Evolutionary conservation across 1,140 invertebrate genomes (phyloP), one percentile per base, ranked within the genome.

Genomic region (Papilio aristodemus): DNA sequence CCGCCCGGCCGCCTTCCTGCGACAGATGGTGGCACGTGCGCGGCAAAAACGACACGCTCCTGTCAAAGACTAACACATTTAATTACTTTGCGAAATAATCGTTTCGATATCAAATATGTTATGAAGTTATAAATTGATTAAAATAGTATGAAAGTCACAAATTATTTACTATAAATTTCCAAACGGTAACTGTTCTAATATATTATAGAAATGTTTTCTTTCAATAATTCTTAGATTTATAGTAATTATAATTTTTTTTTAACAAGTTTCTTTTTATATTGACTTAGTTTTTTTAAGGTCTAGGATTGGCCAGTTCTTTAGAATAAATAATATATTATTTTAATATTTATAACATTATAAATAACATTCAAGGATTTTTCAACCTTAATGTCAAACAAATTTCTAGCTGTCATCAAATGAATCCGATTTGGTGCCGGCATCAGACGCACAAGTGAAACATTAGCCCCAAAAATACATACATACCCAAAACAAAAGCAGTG

Each of bases 11-110:
- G 80, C 66, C 85, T 89, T 87, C 86, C 85, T 85, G 85, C 80
- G 79, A 62, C 84, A 88, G 80, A 85, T 88, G 84, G 83, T 72
- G 74, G 83, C 85, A 78, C 84, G 84, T 82, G 86, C 83, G 77
- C 60, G 37, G 69, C 64, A 83, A 77, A 81, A 79, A 78, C 75
- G 59, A 50, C 60, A 46, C 71, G 67, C 58, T 67, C 50, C 27
- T 58, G 54, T 46, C 74, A 81, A 72, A 81, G 75, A 81, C 60
- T 74, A 81, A 70, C 43, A 25, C 6, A 13, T 27, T 41, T 38
- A 60, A 60, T 37, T 37, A 36, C 36, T 19, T 36, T 38, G 17
- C 19, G 17, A 36, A 60, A 38, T 37, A 59, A 50, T 22, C 19
- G 6, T 50, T 22, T 50, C 1, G 19, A 8, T 50, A 50, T 22